A percentile compares a stretch with the other conserved stretches of the same genome.
These are phyloP conservation scores for Lithophane semibrunnea DNA, from an alignment of 2,888 invertebrate species.

Conservation along the genomic window DNA sequence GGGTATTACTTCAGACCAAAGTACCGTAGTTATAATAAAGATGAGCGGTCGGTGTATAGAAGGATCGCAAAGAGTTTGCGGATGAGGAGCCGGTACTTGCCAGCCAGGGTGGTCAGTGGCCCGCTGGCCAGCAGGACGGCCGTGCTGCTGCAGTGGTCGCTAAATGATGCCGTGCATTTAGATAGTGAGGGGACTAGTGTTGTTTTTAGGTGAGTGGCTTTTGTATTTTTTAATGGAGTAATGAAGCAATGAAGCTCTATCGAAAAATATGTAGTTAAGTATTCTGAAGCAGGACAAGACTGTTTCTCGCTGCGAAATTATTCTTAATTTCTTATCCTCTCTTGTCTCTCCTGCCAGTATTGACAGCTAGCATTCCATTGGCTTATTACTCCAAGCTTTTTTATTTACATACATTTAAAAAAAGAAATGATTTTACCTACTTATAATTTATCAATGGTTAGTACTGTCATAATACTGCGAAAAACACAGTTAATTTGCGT, in stretches of 20 bases:
- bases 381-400: conserved; percentile 1
- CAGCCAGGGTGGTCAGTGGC: conserved; percentile 83
- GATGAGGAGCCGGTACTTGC: conserved; percentile 78
- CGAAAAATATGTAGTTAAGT: too few species aligned
- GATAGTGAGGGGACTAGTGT: conserved; percentile 83
- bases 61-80: conserved; percentile 73
- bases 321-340: not conserved
- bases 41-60: conserved; percentile 76
- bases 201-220: conserved; percentile 87
- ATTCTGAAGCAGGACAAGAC: not conserved
- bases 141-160: conserved; percentile 83
- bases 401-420: not conserved
- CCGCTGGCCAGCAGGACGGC: conserved; percentile 75
- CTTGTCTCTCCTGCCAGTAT: not conserved
- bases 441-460: not conserved
- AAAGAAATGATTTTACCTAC: not conserved
- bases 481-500: conserved; percentile 14
- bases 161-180: conserved; percentile 81
- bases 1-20: conserved; percentile 84
- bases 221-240: not conserved
- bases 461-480: not conserved
- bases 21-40: conserved; percentile 74
- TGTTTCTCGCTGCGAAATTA: not conserved
- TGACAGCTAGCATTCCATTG: conserved; percentile 4
- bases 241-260: not conserved